Evolutionary conservation across 2,113 vertebrate species (phyloP).

Genomic region (Hippocampus guttulatus): DNA sequence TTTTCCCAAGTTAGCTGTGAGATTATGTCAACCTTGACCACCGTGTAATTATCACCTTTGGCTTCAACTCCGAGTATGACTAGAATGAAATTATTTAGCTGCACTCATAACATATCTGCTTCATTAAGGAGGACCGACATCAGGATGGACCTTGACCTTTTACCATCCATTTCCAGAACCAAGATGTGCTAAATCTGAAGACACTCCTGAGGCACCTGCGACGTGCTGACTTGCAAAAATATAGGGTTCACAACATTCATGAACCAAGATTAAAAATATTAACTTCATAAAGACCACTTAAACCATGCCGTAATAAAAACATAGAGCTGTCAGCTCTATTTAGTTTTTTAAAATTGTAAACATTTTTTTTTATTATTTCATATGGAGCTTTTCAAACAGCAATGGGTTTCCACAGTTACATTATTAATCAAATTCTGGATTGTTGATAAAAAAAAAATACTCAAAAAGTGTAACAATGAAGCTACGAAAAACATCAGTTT

Average conservation of each 20-base stretch:
- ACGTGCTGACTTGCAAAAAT: neutral
- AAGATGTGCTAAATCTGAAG: neutral
- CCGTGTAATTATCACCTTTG: neutral
- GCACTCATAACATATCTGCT: neutral
- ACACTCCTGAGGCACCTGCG: neutral
- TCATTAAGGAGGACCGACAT: neutral
- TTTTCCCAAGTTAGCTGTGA: neutral
- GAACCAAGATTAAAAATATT: neutral
- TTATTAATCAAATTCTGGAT: no score
- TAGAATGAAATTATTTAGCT: neutral
- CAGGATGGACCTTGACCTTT: neutral
- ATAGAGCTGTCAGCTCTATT: no score
- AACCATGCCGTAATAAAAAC: no score
- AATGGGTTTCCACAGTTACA: no score
- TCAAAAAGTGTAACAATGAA: no score
- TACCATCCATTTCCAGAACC: neutral
- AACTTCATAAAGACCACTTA: neutral
- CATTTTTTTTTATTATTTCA: no score
- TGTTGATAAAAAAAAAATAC: no score
- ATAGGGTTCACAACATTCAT: neutral
- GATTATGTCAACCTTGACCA: neutral
- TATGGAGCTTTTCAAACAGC: no score
- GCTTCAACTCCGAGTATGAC: neutral
- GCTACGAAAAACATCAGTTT: slow-evolving; percentile 24
- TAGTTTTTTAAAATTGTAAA: no score